Evolutionary conservation across 2,113 vertebrate genomes (phyloP).

Genomic region (Varanus salvator): DNA sequence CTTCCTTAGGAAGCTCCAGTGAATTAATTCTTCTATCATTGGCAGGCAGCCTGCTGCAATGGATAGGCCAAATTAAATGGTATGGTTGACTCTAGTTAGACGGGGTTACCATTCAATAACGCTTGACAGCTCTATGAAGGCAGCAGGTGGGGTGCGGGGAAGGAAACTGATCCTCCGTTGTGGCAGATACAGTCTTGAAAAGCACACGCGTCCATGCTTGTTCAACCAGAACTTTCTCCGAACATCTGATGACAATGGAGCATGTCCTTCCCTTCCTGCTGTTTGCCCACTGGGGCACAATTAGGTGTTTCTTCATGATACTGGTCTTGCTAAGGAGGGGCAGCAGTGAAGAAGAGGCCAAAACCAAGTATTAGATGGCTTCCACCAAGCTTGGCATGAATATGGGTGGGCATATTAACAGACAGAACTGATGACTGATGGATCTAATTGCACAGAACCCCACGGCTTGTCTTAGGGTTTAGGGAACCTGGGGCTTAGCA

Average conservation of each 20-base stretch:
- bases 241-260: neutral
- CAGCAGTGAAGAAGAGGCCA: neutral
- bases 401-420: neutral
- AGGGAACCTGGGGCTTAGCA: too few species aligned
- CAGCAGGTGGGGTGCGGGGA: accelerated
- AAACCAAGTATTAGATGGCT: neutral
- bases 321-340: neutral
- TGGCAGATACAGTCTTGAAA: neutral
- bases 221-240: neutral
- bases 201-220: neutral
- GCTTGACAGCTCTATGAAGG: neutral
- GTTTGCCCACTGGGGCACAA: neutral
- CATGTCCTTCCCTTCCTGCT: neutral
- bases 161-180: neutral
- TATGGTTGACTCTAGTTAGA: neutral
- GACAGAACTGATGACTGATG: neutral
- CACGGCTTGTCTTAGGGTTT: neutral
- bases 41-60: neutral
- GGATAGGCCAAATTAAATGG: neutral
- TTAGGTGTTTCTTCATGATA: neutral
- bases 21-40: conserved; percentile 4
- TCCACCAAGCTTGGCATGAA: neutral
- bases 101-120: neutral
- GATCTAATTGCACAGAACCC: neutral
- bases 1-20: neutral